phyloP scores from a whole-genome alignment of 2,888 invertebrate genomes.

The Melinaea marsaeus region DNA sequence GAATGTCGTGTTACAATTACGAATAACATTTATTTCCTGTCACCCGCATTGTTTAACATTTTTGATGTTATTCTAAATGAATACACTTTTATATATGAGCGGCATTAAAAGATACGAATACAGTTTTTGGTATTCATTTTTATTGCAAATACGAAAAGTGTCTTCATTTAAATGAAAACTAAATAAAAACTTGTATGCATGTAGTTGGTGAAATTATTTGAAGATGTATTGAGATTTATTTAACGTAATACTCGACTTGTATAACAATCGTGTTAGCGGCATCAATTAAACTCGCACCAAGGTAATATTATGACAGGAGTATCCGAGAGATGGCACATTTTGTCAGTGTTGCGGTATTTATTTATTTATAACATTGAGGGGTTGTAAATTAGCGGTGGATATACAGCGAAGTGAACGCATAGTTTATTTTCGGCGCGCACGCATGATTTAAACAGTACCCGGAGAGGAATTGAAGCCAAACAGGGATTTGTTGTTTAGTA shows the following conservation, averaged over 20 bases:
- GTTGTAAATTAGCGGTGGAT: slow-evolving; percentile 77
- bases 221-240: too few relatives aligned
- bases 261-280: slow-evolving; percentile 20
- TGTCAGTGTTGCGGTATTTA: slow-evolving; percentile 68
- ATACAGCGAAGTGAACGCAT: slow-evolving; percentile 69
- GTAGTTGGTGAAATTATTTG: too few relatives aligned
- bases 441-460: slow-evolving; percentile 71
- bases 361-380: slow-evolving; percentile 74
- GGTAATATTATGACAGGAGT: slow-evolving; percentile 71
- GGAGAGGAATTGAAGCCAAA: slow-evolving; percentile 55
- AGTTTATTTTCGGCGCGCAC: slow-evolving; percentile 69
- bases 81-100: too few relatives aligned
- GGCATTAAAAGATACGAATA: too few relatives aligned
- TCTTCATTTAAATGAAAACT: too few relatives aligned
- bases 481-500: slow-evolving; percentile 48
- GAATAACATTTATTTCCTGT: slow-evolving; percentile 23
- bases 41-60: slow-evolving; percentile 24
- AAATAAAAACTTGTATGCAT: too few relatives aligned
- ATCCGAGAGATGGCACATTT: slow-evolving; percentile 66
- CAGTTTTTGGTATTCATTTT: too few relatives aligned
- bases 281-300: slow-evolving; percentile 56
- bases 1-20: slow-evolving; percentile 12
- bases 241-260: not conserved
- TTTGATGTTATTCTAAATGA: not conserved
- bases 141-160: not conserved